Base-by-base conservation (phyloP, 2,113 vertebrate species). In the Ursus arctos region DNA sequence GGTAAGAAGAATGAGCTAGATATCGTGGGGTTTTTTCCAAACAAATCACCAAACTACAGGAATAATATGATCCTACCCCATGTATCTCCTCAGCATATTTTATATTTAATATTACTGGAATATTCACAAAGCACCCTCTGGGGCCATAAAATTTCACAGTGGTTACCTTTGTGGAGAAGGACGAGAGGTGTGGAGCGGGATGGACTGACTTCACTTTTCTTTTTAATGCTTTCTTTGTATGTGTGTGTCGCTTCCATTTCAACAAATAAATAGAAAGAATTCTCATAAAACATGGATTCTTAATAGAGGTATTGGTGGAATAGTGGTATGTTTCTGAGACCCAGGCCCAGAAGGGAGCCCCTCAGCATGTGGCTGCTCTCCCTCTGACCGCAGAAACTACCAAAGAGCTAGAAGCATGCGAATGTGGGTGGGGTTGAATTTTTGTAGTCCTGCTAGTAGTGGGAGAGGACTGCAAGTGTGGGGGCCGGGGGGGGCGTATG, bases 21-120 rank as follows among this genome's bases (percentile, higher is more conserved):
- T 93, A 61, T 40, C 31, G 33, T 40, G 57, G 74, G 43, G 3
- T 28, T 47, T 49, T 69, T 67, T 71, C 6, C 67, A 91, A 90
- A 53, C 49, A 82, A 31, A 51, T 77, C 24, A 53, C n/a, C 47
- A 92, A 90, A 43, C 33, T 81, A 8, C 33, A 36, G 86, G 80
- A 96, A 19, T 53, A 77, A 16, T 26, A 26, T 31, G 76, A n/a
- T 79, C 40, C 49, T 6, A 40, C 69, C 15, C 11, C 18, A 1
- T 91, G 51, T 85, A 67, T 84, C 79, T 97, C 43, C 81, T 96
- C 83, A 79, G 71, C 63, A 33, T 86, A 19, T 18, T 86, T 36
- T 82, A 31, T 85, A 83, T 80, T 19, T 83, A 74, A 65, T 83
- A 57, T 82, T 94, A 49, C 59, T 7, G 16, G 51, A 72, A 79